Conservation (phyloP, 2,888 invertebrate genomes). For the Silvanus unidentatus region DNA sequence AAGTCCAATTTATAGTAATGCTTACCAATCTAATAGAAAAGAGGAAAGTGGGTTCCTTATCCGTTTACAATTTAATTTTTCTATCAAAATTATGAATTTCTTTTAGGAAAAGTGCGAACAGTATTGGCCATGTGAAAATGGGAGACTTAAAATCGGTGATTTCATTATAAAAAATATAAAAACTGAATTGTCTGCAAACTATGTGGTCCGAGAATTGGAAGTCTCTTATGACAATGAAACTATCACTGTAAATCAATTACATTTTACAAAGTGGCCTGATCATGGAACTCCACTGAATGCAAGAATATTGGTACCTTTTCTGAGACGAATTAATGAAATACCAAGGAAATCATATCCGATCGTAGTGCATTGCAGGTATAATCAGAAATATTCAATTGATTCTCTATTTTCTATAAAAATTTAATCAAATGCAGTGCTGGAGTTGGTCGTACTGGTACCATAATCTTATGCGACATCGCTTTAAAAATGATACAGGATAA, state of each 20-base stretch:
- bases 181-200: slow-evolving; percentile 40
- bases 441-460: slow-evolving; percentile 57
- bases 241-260: slow-evolving; percentile 45
- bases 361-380: slow-evolving; percentile 50
- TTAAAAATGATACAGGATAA: slow-evolving; percentile 47
- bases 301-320: slow-evolving; percentile 40
- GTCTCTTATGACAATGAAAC: slow-evolving; percentile 29
- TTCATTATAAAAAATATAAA: slow-evolving; percentile 37
- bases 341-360: slow-evolving; percentile 41
- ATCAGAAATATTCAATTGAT: too few species aligned
- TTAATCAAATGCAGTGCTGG: slow-evolving; percentile 47
- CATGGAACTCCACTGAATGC: slow-evolving; percentile 46
- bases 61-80: too few species aligned
- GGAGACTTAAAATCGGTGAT: slow-evolving; percentile 37
- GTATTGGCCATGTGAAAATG: slow-evolving; percentile 49
- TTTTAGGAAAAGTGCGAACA: slow-evolving; percentile 48
- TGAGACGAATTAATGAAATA: slow-evolving; percentile 40
- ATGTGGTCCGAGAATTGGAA: slow-evolving; percentile 37
- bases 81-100: slow-evolving; percentile 4
- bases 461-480: slow-evolving; percentile 53
- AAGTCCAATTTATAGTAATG: slow-evolving; percentile 48
- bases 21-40: slow-evolving; percentile 48
- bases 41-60: slow-evolving; percentile 38
- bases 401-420: too few species aligned
- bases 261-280: slow-evolving; percentile 52